Evolutionary conservation across 2,888 invertebrate genomes (phyloP).

Genomic region (Tolmerus cingulatus): DNA sequence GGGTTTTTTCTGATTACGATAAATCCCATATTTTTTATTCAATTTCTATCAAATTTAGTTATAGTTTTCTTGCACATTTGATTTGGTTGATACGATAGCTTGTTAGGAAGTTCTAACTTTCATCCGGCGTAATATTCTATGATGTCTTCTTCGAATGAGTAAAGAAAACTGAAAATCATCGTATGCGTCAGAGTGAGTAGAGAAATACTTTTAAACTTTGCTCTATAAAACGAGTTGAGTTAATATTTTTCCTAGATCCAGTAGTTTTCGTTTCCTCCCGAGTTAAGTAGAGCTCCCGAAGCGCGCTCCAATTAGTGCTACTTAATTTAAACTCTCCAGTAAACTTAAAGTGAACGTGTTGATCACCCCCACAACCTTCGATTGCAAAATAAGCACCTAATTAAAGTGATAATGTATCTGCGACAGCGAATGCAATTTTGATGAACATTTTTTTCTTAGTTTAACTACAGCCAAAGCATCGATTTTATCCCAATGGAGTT

Average conservation of each 20-base stretch:
- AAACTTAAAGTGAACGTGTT: background rate
- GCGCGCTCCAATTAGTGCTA: background rate
- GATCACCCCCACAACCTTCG: background rate
- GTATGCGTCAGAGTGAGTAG: background rate
- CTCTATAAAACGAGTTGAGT: background rate
- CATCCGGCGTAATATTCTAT: background rate
- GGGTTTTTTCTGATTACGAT: no score
- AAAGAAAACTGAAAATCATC: background rate
- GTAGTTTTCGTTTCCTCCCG: background rate
- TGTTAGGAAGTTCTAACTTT: background rate
- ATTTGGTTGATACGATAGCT: no score
- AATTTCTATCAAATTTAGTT: background rate
- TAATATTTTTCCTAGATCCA: background rate
- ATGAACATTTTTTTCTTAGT: background rate
- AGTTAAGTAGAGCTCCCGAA: background rate
- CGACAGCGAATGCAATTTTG: background rate
- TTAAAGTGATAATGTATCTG: background rate
- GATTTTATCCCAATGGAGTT: background rate
- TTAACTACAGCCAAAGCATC: background rate
- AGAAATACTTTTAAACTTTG: background rate
- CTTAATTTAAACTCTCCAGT: background rate
- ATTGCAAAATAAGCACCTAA: background rate
- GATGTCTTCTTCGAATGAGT: background rate
- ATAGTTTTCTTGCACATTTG: no score
- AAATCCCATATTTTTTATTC: no score